Conservation (phyloP, 2,113 vertebrate species). For the Sinocyclocheilus grahami region DNA sequence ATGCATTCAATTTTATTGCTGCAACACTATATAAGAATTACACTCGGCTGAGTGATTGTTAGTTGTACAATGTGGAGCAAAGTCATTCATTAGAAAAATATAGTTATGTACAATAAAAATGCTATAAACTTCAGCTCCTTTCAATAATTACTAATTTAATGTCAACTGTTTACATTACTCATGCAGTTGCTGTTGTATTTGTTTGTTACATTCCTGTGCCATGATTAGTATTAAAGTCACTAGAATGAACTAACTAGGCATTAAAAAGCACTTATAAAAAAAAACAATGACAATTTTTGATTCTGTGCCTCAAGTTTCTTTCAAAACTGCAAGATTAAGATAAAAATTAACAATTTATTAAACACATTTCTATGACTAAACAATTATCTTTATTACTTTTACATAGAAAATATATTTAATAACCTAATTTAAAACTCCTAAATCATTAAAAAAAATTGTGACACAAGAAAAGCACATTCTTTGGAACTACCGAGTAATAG, state of each 20-base stretch:
- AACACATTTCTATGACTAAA: conserved; percentile 74
- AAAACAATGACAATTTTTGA: background rate
- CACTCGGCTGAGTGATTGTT: conserved; percentile 60
- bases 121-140: background rate
- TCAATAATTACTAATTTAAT: no score
- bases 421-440: no score
- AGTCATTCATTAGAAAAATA: conserved; percentile 8
- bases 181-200: background rate
- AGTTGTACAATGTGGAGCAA: conserved; percentile 63
- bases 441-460: no score
- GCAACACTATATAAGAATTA: conserved; percentile 50
- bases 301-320: conserved; percentile 63
- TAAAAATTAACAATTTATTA: conserved; percentile 67
- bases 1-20: conserved; percentile 45
- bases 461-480: no score
- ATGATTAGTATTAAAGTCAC: no score
- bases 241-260: no score
- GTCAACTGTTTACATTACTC: background rate
- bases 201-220: background rate
- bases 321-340: conserved; percentile 75
- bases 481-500: background rate
- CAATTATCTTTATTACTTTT: conserved; percentile 69
- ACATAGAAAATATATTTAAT: conserved; percentile 63
- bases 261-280: no score
- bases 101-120: conserved; percentile 52